phyloP scores from a whole-genome alignment of 2,888 invertebrate species.

The Papilio protenor region DNA sequence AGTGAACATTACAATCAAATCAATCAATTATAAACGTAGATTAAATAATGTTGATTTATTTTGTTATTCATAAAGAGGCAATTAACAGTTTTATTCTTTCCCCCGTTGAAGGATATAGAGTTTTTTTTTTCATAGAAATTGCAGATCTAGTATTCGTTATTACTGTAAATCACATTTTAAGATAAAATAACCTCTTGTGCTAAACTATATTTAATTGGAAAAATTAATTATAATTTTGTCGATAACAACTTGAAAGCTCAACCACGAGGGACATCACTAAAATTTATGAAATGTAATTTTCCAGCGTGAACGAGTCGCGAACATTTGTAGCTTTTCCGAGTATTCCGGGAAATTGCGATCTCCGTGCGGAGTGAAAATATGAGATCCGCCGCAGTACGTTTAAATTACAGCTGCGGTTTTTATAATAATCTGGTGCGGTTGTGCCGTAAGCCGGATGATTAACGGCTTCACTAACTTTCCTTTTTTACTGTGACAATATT shows the following conservation, averaged over 20 bases:
- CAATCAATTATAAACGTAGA: no score
- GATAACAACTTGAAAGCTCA: slow-evolving; percentile 38
- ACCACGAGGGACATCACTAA: slow-evolving; percentile 62
- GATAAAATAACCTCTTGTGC: not conserved
- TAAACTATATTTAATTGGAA: not conserved
- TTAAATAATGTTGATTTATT: no score
- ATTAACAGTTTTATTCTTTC: no score
- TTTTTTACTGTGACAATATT: slow-evolving; percentile 31
- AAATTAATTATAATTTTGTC: slow-evolving; percentile 38
- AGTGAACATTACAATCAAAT: no score
- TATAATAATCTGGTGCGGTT: slow-evolving; percentile 69
- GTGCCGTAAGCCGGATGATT: slow-evolving; percentile 46
- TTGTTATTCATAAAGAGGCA: no score
- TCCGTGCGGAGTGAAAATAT: slow-evolving; percentile 71
- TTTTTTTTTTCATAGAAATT: no score
- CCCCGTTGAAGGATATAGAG: no score
- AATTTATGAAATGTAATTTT: slow-evolving; percentile 83
- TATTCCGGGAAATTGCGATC: slow-evolving; percentile 82
- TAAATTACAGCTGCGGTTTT: slow-evolving; percentile 77
- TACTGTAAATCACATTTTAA: no score
- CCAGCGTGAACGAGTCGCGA: slow-evolving; percentile 76
- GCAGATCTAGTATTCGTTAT: no score
- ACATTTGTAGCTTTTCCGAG: slow-evolving; percentile 84
- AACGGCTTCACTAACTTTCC: slow-evolving; percentile 35
- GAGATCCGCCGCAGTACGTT: slow-evolving; percentile 77